phyloP scores from a whole-genome alignment of 1,140 invertebrate species.

The Chrysomallon squamiferum region DNA sequence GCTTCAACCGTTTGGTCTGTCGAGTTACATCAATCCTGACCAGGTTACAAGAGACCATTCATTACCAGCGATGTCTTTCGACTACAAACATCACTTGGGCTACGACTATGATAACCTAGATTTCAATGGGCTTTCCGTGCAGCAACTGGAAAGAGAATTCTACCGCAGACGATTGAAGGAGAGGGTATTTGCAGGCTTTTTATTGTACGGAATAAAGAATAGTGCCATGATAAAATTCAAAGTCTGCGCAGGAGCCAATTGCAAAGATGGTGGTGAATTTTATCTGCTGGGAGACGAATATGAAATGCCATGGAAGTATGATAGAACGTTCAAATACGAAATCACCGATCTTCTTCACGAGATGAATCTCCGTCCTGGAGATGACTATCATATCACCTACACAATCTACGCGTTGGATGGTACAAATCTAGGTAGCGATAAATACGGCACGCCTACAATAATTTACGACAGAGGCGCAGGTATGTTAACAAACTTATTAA shows the following conservation, averaged over 20 bases:
- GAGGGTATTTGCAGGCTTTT: conserved; percentile 10
- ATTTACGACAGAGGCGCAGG: conserved; percentile 11
- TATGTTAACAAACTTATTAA: no score
- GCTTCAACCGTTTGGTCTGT: conserved; percentile 19
- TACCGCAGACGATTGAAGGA: neutral
- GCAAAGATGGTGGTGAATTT: conserved; percentile 7
- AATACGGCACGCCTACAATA: neutral
- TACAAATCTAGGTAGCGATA: neutral
- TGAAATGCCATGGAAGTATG: conserved; percentile 17
- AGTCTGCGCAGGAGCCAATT: neutral
- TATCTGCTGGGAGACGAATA: conserved; percentile 7
- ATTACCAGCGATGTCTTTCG: conserved; percentile 20
- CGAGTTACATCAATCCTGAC: conserved; percentile 17
- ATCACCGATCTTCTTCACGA: neutral
- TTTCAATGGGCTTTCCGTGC: conserved; percentile 5
- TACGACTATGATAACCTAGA: conserved; percentile 11
- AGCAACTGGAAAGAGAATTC: neutral
- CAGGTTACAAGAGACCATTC: conserved; percentile 11
- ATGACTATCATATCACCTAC: neutral
- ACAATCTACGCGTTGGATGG: neutral
- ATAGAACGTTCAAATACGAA: conserved; percentile 5
- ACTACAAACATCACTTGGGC: conserved; percentile 21
- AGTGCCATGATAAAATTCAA: neutral
- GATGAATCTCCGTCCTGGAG: neutral
- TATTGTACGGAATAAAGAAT: conserved; percentile 1